A percentile compares a stretch with the other conserved stretches of the same genome.
Evolutionary conservation across 2,113 vertebrate species (phyloP).

Genomic region (Isichthys henryi): DNA sequence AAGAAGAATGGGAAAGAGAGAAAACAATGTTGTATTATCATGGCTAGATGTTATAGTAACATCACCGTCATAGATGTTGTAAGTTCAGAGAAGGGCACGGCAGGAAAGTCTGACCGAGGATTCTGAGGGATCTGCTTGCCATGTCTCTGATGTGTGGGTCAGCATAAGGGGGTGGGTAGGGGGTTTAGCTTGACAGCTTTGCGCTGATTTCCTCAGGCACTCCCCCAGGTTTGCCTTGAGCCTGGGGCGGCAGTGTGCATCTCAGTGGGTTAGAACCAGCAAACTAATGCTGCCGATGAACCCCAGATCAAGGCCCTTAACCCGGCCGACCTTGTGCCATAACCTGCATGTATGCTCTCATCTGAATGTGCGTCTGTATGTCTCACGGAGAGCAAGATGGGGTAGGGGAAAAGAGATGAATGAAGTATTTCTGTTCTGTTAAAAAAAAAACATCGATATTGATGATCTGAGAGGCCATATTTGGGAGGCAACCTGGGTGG

Average conservation of each 20-base stretch:
- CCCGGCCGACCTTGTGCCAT: background rate
- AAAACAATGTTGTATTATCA: no score
- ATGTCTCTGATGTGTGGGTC: background rate
- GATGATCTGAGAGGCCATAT: background rate
- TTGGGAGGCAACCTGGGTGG: background rate
- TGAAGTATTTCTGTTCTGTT: background rate
- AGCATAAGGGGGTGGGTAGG: background rate
- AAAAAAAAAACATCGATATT: background rate
- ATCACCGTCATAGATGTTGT: background rate
- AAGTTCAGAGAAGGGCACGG: background rate
- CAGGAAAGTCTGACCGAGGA: background rate
- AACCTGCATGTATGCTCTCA: background rate
- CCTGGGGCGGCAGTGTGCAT: background rate
- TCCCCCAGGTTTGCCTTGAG: background rate
- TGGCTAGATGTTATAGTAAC: background rate
- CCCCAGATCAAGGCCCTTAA: background rate
- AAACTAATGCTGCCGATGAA: background rate
- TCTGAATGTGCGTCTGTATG: background rate
- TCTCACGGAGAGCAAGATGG: background rate
- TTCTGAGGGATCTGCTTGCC: background rate
- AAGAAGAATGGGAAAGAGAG: no score
- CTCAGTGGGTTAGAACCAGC: background rate
- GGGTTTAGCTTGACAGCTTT: background rate
- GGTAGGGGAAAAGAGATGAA: background rate
- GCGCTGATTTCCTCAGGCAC: background rate